Base-by-base conservation (phyloP, 2,888 invertebrate species). In the Drosophila histrio region DNA sequence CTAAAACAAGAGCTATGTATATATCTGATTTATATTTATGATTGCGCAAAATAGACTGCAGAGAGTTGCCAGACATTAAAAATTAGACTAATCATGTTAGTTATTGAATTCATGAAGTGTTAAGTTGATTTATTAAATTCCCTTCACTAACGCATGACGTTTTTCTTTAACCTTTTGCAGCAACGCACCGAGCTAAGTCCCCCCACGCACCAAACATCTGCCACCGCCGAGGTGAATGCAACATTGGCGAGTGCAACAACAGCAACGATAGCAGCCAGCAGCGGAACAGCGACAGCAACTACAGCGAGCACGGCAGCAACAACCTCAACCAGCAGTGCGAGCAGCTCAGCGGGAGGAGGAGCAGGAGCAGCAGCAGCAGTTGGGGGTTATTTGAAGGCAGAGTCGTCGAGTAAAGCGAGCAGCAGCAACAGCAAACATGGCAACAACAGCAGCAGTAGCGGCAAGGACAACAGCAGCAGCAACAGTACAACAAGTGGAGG, bases 101-200 rank as follows among this genome's bases (percentile, higher is more conserved):
- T 3, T 15, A 8, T 2, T 3, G 9, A 36, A 36, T 17, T 8
- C 36, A 17, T 36, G 9, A 17, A 17, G 5, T 11, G 1, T 30
- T 1, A n/a, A 11, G 1, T 19, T 19, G 6, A 13, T 7, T 22
- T 22, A 2, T n/a, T 53, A 46, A 39, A 54, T 11, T 2, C 24
- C 34, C 9, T 6, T 0, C 15, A 53, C 39, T 41, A 49, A 63
- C 17, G 2, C n/a, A 26, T 15, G 8, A n/a, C 17, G 6, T 3
- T 1, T 21, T 19, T 59, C 6, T 39, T 41, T 49, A 59, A 53
- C 38, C 15, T 36, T 26, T 66, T 90, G 19, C 72, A 91, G 91
- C 91, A 91, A 91, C 91, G 91, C 80, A 91, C 92, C 7, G 91
- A 91, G 65, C 66, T 91, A 46, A 91, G 89, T 77, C 91, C 91